Evolutionary conservation across 2,888 invertebrate species (phyloP).

Genomic region (Sycophila texana): DNA sequence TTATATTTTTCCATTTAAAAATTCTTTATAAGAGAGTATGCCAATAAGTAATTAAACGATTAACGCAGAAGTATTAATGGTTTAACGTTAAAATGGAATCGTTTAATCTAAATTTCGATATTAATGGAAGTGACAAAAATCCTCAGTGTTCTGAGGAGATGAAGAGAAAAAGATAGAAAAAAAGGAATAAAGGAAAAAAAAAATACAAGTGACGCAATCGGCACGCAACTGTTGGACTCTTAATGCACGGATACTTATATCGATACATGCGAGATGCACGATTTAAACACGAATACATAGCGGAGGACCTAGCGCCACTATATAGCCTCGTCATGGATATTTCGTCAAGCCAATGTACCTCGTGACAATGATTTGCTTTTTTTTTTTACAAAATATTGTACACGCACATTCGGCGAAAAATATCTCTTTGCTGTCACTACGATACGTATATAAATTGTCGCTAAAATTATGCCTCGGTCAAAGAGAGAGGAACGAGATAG

Average conservation of each 20-base stretch:
- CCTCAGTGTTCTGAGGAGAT: neutral
- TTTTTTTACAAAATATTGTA: constrained; percentile 18
- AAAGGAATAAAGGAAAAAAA: neutral
- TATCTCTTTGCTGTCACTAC: constrained; percentile 47
- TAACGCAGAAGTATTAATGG: no score
- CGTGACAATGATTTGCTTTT: constrained; percentile 49
- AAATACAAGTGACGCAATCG: constrained; percentile 35
- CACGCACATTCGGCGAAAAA: constrained; percentile 46
- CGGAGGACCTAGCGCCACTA: constrained; percentile 54
- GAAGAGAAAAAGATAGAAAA: neutral
- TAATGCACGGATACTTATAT: constrained; percentile 47
- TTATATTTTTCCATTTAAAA: neutral
- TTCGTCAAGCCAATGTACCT: constrained; percentile 38
- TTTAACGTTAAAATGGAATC: neutral
- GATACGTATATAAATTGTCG: constrained; percentile 53
- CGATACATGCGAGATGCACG: constrained; percentile 52
- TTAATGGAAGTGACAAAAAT: constrained; percentile 14
- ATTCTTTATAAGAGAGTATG: neutral
- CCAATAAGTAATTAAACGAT: constrained; percentile 1
- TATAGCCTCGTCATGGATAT: constrained; percentile 52
- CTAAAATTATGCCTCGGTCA: constrained; percentile 55
- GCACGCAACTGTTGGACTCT: constrained; percentile 40
- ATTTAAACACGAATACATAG: constrained; percentile 49
- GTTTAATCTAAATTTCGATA: constrained; percentile 35
- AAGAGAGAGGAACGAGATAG: constrained; percentile 58